phyloP scores from a whole-genome alignment of 2,888 invertebrate genomes.

The Cosmia trapezina region DNA sequence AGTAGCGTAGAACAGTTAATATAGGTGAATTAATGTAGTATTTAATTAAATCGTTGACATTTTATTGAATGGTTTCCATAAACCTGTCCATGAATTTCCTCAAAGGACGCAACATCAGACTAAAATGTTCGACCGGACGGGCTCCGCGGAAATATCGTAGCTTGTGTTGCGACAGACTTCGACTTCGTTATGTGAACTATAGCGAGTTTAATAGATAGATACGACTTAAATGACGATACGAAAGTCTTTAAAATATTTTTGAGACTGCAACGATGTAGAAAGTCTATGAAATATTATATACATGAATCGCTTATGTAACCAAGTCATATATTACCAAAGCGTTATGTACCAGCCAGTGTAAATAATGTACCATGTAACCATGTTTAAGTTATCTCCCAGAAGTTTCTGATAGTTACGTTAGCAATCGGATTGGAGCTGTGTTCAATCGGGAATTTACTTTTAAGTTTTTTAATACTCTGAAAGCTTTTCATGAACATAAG shows the following conservation, averaged over 20 bases:
- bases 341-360: constrained; percentile 55
- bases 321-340: constrained; percentile 57
- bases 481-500: constrained; percentile 56
- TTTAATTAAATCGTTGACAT: constrained; percentile 82
- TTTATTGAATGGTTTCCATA: constrained; percentile 72
- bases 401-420: constrained; percentile 65
- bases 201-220: constrained; percentile 46
- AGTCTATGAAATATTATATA: constrained; percentile 43
- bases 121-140: constrained; percentile 43
- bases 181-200: constrained; percentile 54
- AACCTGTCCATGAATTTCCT: constrained; percentile 63
- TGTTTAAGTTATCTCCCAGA: constrained; percentile 58
- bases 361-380: constrained; percentile 59
- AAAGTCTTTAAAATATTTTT: constrained; percentile 29
- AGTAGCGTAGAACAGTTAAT: constrained; percentile 96
- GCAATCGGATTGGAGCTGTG: constrained; percentile 54
- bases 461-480: constrained; percentile 63
- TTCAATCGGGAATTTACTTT: constrained; percentile 60
- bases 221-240: constrained; percentile 47
- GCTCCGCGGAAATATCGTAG: constrained; percentile 25
- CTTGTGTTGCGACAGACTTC: constrained; percentile 33
- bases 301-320: constrained; percentile 49
- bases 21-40: constrained; percentile 83
- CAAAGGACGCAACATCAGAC: constrained; percentile 48
- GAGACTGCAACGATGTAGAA: constrained; percentile 25